A percentile compares a stretch with the other conserved stretches of the same genome.
Conservation (phyloP, 2,113 vertebrate species). For the Aramus guarauna region DNA sequence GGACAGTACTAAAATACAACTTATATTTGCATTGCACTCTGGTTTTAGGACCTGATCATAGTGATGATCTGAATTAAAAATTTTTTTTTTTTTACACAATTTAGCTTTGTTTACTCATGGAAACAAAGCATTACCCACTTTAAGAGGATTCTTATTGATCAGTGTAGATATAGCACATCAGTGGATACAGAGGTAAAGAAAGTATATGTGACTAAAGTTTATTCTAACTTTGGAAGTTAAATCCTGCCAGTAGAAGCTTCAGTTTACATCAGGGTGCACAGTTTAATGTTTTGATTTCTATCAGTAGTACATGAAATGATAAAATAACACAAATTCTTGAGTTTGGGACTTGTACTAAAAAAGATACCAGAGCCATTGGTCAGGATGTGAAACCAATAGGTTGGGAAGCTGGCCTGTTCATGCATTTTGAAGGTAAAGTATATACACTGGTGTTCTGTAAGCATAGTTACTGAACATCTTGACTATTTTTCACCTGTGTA, state of each 20-base stretch:
- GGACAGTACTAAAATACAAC: not conserved
- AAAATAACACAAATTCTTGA: not conserved
- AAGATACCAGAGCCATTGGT: not conserved
- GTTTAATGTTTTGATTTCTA: not conserved
- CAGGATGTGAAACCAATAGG: not conserved
- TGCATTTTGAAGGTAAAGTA: not conserved
- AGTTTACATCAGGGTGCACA: not conserved
- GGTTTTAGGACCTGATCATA: not conserved
- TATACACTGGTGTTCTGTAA: not conserved
- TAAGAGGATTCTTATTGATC: not conserved
- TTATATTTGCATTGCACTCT: not conserved
- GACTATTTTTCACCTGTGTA: not conserved
- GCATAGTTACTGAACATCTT: not conserved
- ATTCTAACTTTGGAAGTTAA: not conserved
- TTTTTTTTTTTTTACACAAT: not conserved
- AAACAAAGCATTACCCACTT: not conserved
- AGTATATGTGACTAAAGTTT: not conserved
- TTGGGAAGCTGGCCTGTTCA: not conserved
- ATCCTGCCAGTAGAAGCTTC: not conserved
- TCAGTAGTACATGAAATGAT: not conserved
- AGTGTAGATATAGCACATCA: not conserved
- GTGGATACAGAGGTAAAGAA: not conserved
- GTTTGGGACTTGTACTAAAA: not conserved
- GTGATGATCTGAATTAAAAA: not conserved
- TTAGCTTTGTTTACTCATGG: not conserved